Evolutionary conservation across 2,113 vertebrate genomes (phyloP).

Genomic region (Picathartes gymnocephalus): DNA sequence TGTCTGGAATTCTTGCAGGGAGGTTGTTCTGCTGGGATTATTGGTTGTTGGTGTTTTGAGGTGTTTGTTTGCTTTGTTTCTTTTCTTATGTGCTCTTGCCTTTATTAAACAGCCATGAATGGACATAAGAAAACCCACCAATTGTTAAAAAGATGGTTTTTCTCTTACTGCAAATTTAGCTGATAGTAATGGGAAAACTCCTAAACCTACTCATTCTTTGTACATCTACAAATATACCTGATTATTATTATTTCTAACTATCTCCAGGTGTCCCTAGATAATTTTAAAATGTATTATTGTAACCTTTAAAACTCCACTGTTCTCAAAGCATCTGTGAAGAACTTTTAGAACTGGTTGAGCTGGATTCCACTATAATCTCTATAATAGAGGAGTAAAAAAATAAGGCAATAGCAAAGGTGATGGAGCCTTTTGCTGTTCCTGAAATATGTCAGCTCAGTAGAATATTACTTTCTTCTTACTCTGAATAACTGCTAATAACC

Average conservation of each 20-base stretch:
- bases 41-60: neutral
- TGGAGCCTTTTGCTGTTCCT: neutral
- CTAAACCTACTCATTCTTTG: neutral
- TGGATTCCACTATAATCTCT: neutral
- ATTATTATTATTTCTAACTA: neutral
- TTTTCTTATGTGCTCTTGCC: neutral
- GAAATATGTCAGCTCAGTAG: neutral
- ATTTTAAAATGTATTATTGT: neutral
- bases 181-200: neutral
- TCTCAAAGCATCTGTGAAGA: neutral
- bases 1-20: neutral
- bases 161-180: neutral
- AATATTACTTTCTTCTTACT: neutral
- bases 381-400: neutral
- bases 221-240: neutral
- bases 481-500: neutral
- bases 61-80: neutral
- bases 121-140: neutral
- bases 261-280: neutral
- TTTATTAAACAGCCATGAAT: neutral
- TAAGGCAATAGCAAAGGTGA: neutral
- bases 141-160: neutral
- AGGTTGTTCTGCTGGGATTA: accelerated
- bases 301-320: neutral
- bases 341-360: neutral